phyloP scores from a whole-genome alignment of 2,113 vertebrate species.

The Oryctolagus cuniculus region mOryCun1.1 NC_091445.1:15985001-15985500 shows the following conservation, averaged over 20 bases:
- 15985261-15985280: rapidly evolving
- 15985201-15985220: neutral
- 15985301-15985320: neutral
- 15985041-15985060: too few relatives aligned
- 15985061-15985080: too few relatives aligned
- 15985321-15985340: neutral
- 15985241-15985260: rapidly evolving
- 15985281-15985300: neutral
- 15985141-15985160: neutral
- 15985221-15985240: neutral
- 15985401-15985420: conserved; percentile 74
- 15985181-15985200: neutral
- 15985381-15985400: conserved; percentile 62
- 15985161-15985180: neutral
- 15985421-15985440: conserved; percentile 77
- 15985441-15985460: conserved; percentile 79
- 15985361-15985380: conserved; percentile 54
- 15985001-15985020: neutral
- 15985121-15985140: neutral
- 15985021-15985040: too few relatives aligned
- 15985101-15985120: too few relatives aligned
- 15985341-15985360: neutral
- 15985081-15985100: too few relatives aligned
- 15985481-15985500: conserved; percentile 76
- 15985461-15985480: conserved; percentile 82